Conservation (phyloP, 2,888 invertebrate species). For the Drosophila formosana region DNA sequence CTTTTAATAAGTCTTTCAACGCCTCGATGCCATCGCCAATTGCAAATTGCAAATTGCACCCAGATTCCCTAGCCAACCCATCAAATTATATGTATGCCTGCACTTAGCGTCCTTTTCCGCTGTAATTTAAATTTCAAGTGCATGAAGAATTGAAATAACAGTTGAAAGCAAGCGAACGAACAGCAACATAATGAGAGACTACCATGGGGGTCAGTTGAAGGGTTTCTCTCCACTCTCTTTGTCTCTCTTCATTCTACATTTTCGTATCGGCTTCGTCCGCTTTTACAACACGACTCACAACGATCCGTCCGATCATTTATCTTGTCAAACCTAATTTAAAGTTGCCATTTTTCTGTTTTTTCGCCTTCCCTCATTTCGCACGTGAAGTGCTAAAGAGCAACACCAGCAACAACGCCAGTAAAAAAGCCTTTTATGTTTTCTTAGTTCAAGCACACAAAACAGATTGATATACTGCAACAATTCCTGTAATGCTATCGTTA, state of each 20-base stretch:
- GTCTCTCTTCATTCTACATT: slow-evolving; percentile 15
- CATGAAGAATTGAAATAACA: slow-evolving; percentile 62
- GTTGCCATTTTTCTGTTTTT: slow-evolving; percentile 32
- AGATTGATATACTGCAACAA: background rate
- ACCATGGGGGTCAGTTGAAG: slow-evolving; percentile 36
- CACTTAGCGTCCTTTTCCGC: slow-evolving; percentile 50
- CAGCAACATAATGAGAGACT: slow-evolving; percentile 62
- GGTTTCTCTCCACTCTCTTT: slow-evolving; percentile 21
- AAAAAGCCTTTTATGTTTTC: slow-evolving; percentile 14
- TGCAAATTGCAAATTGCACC: slow-evolving; percentile 62
- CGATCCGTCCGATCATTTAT: slow-evolving; percentile 62
- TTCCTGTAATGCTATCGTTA: background rate
- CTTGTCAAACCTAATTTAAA: slow-evolving; percentile 75
- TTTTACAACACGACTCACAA: slow-evolving; percentile 1
- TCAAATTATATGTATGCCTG: slow-evolving; percentile 66
- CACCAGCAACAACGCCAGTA: slow-evolving; percentile 25
- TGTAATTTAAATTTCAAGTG: slow-evolving; percentile 32
- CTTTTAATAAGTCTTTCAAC: slow-evolving; percentile 83
- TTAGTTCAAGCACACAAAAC: background rate
- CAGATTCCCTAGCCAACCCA: slow-evolving; percentile 22
- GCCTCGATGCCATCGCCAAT: slow-evolving; percentile 78
- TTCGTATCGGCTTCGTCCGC: background rate
- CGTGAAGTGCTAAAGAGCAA: slow-evolving; percentile 73
- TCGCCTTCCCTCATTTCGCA: slow-evolving; percentile 55
- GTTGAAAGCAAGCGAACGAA: slow-evolving; percentile 56